These are phyloP conservation scores for Nothobranchius kuhntae DNA, from an alignment of 2,113 vertebrate species.

Conservation along the genomic window DNA sequence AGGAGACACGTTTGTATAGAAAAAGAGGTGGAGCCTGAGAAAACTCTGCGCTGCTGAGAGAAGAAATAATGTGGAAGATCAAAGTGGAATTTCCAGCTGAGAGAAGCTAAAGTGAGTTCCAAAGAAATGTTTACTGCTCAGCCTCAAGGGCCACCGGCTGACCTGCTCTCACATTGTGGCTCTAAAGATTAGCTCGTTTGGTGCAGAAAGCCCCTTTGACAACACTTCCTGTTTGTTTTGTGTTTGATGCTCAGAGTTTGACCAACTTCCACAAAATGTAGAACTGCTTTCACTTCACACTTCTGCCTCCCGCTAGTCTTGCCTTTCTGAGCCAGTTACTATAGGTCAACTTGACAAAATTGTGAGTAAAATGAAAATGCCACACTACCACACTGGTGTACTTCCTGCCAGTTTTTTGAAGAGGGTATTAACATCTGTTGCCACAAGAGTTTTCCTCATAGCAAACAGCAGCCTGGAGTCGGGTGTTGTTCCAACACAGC, in stretches of 20 bases:
- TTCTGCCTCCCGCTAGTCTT: not conserved
- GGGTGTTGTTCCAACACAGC: no score
- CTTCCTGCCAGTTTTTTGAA: no score
- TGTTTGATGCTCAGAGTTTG: not conserved
- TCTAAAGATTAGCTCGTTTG: constrained; percentile 23
- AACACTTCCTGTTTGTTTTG: constrained; percentile 25
- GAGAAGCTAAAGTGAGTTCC: constrained; percentile 17
- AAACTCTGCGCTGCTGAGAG: constrained; percentile 23
- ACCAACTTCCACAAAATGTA: not conserved
- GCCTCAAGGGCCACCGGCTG: constrained; percentile 2
- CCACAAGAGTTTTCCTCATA: no score
- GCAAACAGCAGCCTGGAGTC: no score
- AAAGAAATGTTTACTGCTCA: constrained; percentile 40
- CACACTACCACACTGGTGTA: no score
- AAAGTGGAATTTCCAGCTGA: constrained; percentile 69
- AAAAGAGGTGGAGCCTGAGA: constrained; percentile 14
- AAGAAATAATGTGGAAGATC: constrained; percentile 24
- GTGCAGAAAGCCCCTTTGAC: constrained; percentile 20
- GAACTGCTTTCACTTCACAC: not conserved
- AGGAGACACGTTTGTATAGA: constrained; percentile 31
- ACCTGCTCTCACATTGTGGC: constrained; percentile 1
- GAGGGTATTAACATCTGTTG: no score
- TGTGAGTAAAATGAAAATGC: no score
- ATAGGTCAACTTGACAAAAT: no score
- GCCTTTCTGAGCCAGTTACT: no score